Evolutionary conservation across 2,888 invertebrate genomes (phyloP), one percentile per base, ranked within the genome.

Genomic region (Microctonus brassicae): DNA sequence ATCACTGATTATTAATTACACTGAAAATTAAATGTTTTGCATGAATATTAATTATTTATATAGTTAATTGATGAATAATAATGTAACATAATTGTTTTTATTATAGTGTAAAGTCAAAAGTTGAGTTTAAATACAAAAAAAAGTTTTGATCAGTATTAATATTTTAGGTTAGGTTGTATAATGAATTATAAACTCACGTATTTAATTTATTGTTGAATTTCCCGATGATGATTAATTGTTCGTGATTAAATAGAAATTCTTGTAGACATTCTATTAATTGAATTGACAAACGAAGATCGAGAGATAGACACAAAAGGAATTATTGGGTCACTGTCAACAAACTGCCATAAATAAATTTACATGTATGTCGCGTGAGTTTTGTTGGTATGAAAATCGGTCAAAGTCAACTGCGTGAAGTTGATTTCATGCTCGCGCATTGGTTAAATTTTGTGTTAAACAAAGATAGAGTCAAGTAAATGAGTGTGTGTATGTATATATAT

Each of bases 341-440:
- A 47, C 47, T 17, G 20, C 47, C 5, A 3, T 39, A n/a, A 2
- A 7, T 20, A 7, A 7, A 17, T 47, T n/a, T 47, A 47, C 6
- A 1, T 47, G 6, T 17, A 17, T 2, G 17, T 17, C 17, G 9
- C 17, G 6, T n/a, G 6, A 47, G 47, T n/a, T 17, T 47, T 7
- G 11, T 7, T n/a, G 1, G 78, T 72, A 73, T 70, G 80, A 78
- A 87, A 85, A 85, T 84, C 85, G 87, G 86, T 86, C 87, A 87
- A 87, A 86, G 87, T 87, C 87, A 86, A 76, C 77, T 74, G 63
- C 65, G 79, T 57, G 42, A 17, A 47, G 47, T 7, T 47, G 47
- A 29, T 36, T 79, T 76, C 77, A 71, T 77, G 79, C 72, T 78
- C 47, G 79, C 78, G 17, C 79, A 57, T 39, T 11, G 53, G 65